Conservation (phyloP, 2,888 invertebrate genomes). For the Diabrotica balteata region DNA sequence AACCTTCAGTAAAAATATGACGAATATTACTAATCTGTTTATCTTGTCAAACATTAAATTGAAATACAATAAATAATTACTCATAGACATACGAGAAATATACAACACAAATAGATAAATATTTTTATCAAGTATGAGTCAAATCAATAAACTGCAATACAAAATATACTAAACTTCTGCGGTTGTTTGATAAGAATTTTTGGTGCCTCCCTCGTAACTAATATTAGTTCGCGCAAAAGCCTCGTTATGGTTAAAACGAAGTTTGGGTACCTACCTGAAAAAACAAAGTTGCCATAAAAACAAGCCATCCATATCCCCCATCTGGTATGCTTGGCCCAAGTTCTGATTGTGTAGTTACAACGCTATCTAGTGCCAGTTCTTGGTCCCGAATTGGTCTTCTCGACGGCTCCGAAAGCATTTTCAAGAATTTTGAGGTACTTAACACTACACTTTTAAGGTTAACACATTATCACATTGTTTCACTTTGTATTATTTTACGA, state of each 20-base stretch:
- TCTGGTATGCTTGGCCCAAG: slow-evolving; percentile 72
- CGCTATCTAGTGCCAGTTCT: slow-evolving; percentile 62
- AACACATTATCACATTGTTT: slow-evolving; percentile 15
- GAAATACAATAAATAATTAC: too few relatives aligned
- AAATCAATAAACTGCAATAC: too few relatives aligned
- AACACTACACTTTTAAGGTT: slow-evolving; percentile 17
- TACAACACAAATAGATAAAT: too few relatives aligned
- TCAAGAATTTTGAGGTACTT: slow-evolving; percentile 11
- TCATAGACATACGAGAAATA: too few relatives aligned
- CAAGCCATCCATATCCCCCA: slow-evolving; percentile 73
- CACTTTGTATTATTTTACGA: slow-evolving; percentile 3
- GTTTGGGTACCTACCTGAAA: slow-evolving; percentile 62
- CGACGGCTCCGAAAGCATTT: slow-evolving; percentile 22
- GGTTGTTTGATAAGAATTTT: background rate
- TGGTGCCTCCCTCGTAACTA: background rate
- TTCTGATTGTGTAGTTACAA: slow-evolving; percentile 70
- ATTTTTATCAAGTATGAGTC: too few relatives aligned
- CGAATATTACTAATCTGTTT: too few relatives aligned
- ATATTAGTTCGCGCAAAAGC: background rate
- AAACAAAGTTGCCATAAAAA: slow-evolving; percentile 66
- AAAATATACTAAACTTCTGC: too few relatives aligned
- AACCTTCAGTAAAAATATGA: too few relatives aligned
- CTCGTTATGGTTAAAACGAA: too few relatives aligned
- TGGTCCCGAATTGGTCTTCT: slow-evolving; percentile 25
- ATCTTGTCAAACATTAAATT: too few relatives aligned